Evolutionary conservation across 1,140 invertebrate species (phyloP).

Genomic region (Andrena cerasifolii): DNA sequence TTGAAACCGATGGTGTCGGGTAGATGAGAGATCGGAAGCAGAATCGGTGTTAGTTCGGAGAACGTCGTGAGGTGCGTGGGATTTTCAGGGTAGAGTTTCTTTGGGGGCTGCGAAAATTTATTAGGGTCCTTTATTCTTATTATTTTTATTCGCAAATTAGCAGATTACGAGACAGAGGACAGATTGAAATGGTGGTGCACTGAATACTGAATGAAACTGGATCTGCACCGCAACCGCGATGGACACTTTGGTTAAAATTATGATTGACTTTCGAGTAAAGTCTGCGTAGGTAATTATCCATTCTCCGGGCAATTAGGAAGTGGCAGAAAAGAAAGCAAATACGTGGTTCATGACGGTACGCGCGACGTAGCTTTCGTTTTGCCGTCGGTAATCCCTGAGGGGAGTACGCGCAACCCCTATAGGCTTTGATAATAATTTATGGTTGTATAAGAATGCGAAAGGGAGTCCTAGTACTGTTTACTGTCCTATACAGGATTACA

Average conservation of each 20-base stretch:
- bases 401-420: slow-evolving; percentile 53
- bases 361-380: slow-evolving; percentile 29
- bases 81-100: no score
- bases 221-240: no score
- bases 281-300: slow-evolving; percentile 9
- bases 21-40: no score
- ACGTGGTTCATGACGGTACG: slow-evolving; percentile 21
- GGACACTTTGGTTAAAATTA: neutral
- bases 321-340: slow-evolving; percentile 66
- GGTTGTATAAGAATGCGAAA: slow-evolving; percentile 80
- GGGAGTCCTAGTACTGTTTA: slow-evolving; percentile 74
- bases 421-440: slow-evolving; percentile 79
- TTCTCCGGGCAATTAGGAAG: slow-evolving; percentile 62
- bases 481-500: slow-evolving; percentile 71
- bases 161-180: no score
- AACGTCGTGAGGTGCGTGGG: no score
- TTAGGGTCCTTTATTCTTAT: no score
- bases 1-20: no score
- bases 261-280: neutral
- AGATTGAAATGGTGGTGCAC: no score
- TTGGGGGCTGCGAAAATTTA: no score
- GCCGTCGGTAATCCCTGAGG: slow-evolving; percentile 55
- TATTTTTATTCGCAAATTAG: no score
- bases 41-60: no score
- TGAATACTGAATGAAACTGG: no score